Conservation (phyloP, 2,797 vertebrate genomes). For the Trachops cirrhosus region DNA sequence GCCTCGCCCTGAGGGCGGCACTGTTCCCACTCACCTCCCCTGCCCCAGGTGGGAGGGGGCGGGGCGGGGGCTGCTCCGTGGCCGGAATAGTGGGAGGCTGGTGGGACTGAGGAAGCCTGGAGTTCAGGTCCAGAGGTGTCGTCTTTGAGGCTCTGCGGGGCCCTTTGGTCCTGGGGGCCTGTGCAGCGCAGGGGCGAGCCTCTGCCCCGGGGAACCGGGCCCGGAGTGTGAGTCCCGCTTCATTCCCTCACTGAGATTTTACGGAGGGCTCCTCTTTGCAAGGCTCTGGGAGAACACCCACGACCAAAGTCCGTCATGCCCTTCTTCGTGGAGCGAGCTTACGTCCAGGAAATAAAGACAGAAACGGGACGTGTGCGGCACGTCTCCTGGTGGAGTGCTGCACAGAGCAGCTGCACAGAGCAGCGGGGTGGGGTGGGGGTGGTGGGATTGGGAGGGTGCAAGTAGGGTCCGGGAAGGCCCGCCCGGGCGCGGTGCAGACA, state of each 20-base stretch:
- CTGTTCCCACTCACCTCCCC: neutral
- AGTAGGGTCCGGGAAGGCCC: neutral
- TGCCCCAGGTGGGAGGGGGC: neutral
- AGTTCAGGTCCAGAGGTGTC: neutral
- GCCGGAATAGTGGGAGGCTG: neutral
- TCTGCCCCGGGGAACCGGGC: neutral
- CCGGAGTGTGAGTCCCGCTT: neutral
- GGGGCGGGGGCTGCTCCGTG: neutral
- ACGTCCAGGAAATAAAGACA: neutral
- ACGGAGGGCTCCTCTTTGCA: neutral
- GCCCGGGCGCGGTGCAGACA: neutral
- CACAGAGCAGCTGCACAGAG: neutral
- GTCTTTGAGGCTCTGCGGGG: neutral
- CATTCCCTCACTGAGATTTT: neutral
- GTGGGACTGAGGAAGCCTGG: neutral
- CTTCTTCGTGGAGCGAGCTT: neutral
- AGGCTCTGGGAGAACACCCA: neutral
- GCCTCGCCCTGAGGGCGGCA: neutral
- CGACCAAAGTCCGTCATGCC: neutral
- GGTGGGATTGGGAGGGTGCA: too few relatives aligned
- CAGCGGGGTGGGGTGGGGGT: too few relatives aligned
- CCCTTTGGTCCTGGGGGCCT: neutral
- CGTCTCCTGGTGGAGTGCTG: neutral
- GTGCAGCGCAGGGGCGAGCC: neutral
- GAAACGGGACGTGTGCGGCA: neutral